Percentiles rank a stretch among this genome's conserved stretches.
Conservation (phyloP, 2,888 invertebrate genomes). For the Papilio protenor region DNA sequence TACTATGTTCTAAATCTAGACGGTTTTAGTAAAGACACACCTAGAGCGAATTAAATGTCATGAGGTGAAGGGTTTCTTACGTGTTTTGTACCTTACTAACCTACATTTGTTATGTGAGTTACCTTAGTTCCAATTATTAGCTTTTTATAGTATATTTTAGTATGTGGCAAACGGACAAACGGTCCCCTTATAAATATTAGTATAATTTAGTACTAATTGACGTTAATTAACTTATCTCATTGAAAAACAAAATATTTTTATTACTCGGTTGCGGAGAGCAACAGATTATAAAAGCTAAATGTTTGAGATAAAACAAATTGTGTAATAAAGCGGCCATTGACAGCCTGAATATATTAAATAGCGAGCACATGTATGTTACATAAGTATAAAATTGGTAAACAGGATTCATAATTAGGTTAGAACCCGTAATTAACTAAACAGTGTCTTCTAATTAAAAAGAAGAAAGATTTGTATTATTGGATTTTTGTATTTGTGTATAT, state of each 20-base stretch:
- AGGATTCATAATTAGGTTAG: neutral
- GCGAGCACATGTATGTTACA: neutral
- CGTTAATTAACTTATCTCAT: slow-evolving; percentile 8
- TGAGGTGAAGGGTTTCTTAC: too few species aligned
- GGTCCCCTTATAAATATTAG: neutral
- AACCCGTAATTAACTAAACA: too few species aligned
- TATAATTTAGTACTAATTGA: neutral
- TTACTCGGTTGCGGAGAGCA: neutral
- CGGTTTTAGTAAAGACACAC: too few species aligned
- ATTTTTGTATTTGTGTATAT: too few species aligned
- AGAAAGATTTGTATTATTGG: too few species aligned
- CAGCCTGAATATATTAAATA: neutral
- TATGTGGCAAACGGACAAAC: neutral
- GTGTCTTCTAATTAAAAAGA: neutral
- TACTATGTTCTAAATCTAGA: too few species aligned
- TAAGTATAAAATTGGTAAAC: neutral
- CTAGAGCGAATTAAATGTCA: too few species aligned
- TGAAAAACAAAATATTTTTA: slow-evolving; percentile 3
- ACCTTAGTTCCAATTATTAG: neutral
- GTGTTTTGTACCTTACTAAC: neutral
- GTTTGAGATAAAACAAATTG: slow-evolving; percentile 2
- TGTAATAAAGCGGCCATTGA: slow-evolving; percentile 19
- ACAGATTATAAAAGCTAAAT: slow-evolving; percentile 5
- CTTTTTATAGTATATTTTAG: neutral
- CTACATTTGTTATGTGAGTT: neutral